Percentiles rank a stretch among this genome's conserved stretches.
Conservation (phyloP, 2,888 invertebrate species). For the Nomada ruficornis region DNA sequence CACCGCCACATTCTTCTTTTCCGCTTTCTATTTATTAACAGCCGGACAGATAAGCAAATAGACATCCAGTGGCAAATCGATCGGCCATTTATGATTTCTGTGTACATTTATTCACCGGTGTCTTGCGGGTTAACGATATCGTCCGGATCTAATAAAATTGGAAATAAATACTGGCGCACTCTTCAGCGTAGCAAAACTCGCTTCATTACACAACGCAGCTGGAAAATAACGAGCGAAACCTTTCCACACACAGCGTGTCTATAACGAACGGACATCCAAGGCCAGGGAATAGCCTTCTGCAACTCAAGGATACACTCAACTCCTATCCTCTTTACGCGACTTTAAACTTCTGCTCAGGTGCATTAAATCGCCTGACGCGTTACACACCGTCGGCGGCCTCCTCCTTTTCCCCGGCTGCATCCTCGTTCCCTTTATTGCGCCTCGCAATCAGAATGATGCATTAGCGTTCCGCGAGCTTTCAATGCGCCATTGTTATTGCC, state of each 20-base stretch:
- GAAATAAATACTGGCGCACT: slow-evolving; percentile 42
- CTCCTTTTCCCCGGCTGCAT: slow-evolving; percentile 4
- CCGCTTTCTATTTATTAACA: background rate
- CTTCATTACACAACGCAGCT: slow-evolving; percentile 65
- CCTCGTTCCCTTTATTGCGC: slow-evolving; percentile 51
- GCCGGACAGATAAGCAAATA: slow-evolving; percentile 9
- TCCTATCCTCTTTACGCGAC: slow-evolving; percentile 65
- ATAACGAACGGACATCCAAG: slow-evolving; percentile 68
- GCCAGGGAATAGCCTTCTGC: slow-evolving; percentile 71
- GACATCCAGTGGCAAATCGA: slow-evolving; percentile 10
- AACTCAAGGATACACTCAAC: slow-evolving; percentile 65
- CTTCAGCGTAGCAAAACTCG: slow-evolving; percentile 38
- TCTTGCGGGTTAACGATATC: slow-evolving; percentile 42
- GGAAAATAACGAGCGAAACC: slow-evolving; percentile 67
- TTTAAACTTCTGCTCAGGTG: slow-evolving; percentile 60
- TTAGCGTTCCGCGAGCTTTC: slow-evolving; percentile 45
- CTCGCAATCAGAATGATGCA: slow-evolving; percentile 57
- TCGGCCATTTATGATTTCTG: slow-evolving; percentile 1
- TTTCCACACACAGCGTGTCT: slow-evolving; percentile 62
- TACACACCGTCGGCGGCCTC: slow-evolving; percentile 21
- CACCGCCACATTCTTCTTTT: slow-evolving; percentile 20
- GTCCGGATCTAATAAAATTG: slow-evolving; percentile 54
- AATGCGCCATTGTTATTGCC: slow-evolving; percentile 58
- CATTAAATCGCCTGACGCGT: slow-evolving; percentile 57
- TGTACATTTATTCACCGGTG: no score